Conservation (phyloP, 2,797 vertebrate species). For the Cygnus olor region DNA sequence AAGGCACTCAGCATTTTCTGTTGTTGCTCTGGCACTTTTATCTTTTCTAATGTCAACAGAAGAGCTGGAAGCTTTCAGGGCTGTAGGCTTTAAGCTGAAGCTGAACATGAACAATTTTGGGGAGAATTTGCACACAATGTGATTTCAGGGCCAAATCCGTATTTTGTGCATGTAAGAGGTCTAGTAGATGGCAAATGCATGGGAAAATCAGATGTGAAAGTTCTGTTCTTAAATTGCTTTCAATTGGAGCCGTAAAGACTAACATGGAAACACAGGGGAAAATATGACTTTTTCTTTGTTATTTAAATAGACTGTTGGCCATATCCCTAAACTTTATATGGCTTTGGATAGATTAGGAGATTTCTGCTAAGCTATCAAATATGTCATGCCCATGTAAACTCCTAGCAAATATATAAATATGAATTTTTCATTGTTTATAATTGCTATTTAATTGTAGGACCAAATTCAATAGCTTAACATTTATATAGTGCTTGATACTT, state of each 20-base stretch:
- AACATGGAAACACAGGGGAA: background rate
- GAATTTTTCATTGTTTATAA: slow-evolving; percentile 47
- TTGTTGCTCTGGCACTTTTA: background rate
- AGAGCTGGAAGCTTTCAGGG: background rate
- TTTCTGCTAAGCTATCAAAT: slow-evolving; percentile 45
- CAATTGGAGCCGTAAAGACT: slow-evolving; percentile 32
- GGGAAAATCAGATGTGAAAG: background rate
- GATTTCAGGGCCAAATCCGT: background rate
- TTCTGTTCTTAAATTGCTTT: slow-evolving; percentile 37
- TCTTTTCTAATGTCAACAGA: slow-evolving; percentile 43
- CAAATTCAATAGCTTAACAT: slow-evolving; percentile 61
- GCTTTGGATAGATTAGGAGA: slow-evolving; percentile 51
- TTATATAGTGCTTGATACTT: slow-evolving; percentile 43
- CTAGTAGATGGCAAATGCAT: background rate
- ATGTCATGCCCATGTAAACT: slow-evolving; percentile 31
- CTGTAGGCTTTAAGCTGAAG: background rate
- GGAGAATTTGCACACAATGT: background rate
- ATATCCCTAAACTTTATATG: slow-evolving; percentile 48
- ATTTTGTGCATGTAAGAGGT: background rate
- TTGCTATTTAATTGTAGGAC: slow-evolving; percentile 41
- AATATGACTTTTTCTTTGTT: slow-evolving; percentile 45
- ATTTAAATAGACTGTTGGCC: slow-evolving; percentile 58
- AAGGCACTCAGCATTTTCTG: slow-evolving; percentile 14
- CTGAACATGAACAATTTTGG: background rate
- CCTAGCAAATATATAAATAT: slow-evolving; percentile 56